Percentiles rank a stretch among this genome's conserved stretches.
Evolutionary conservation across 2,888 invertebrate genomes (phyloP).

Genomic region (Ectemnius lituratus): DNA sequence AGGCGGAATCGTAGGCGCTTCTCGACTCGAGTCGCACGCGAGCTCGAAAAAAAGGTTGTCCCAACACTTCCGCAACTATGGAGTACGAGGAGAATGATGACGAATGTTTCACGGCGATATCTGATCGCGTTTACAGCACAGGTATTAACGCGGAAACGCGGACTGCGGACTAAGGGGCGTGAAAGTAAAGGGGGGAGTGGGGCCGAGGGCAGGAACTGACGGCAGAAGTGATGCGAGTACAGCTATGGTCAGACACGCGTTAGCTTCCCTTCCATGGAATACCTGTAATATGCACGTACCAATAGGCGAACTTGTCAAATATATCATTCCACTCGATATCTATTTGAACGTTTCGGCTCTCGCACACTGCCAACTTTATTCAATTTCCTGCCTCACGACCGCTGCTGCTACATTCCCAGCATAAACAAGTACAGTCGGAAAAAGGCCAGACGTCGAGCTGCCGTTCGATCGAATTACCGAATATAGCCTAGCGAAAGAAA

Average conservation of each 20-base stretch:
- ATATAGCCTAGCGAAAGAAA: slow-evolving; percentile 18
- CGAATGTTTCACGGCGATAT: too few species aligned
- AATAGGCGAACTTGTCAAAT: slow-evolving; percentile 71
- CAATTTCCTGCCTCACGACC: slow-evolving; percentile 58
- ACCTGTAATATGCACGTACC: slow-evolving; percentile 65
- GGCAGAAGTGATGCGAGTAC: slow-evolving; percentile 55
- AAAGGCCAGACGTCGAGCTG: slow-evolving; percentile 9
- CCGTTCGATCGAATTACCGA: slow-evolving; percentile 46
- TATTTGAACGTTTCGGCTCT: slow-evolving; percentile 50
- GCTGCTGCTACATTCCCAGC: slow-evolving; percentile 13
- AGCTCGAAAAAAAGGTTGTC: too few species aligned
- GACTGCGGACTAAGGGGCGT: neutral
- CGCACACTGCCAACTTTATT: slow-evolving; percentile 64
- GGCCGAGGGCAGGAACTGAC: neutral
- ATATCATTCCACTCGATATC: slow-evolving; percentile 71
- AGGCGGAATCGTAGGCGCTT: too few species aligned
- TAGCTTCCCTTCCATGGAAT: slow-evolving; percentile 38
- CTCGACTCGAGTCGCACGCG: too few species aligned
- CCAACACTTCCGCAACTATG: too few species aligned
- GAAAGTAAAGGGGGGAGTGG: neutral
- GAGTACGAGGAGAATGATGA: too few species aligned
- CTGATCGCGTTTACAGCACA: too few species aligned
- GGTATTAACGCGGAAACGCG: too few species aligned
- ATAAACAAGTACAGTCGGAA: slow-evolving; percentile 43
- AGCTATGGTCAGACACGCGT: slow-evolving; percentile 57